Conservation (phyloP, 2,113 vertebrate species). For the Zapornia atra region DNA sequence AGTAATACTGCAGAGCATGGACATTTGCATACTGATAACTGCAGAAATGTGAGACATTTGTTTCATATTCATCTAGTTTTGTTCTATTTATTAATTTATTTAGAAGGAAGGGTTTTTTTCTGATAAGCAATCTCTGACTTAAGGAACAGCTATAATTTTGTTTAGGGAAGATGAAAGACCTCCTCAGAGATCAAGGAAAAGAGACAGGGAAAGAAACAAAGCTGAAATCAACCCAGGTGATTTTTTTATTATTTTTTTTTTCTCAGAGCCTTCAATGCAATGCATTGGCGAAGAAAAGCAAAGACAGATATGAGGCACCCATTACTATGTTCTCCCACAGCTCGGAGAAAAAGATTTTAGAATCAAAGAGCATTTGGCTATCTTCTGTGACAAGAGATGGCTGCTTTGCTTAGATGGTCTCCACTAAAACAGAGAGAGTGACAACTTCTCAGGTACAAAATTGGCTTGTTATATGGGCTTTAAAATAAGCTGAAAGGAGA, state of each 20-base stretch:
- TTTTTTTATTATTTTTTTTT: slow-evolving; percentile 1
- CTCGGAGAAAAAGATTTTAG: neutral
- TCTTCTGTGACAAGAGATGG: neutral
- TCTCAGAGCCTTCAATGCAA: neutral
- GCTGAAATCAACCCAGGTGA: slow-evolving; percentile 46
- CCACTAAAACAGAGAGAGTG: neutral
- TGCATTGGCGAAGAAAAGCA: neutral
- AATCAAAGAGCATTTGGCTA: neutral
- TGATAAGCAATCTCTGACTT: slow-evolving; percentile 67
- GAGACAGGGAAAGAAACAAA: slow-evolving; percentile 24
- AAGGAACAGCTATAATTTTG: slow-evolving; percentile 57
- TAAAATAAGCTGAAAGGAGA: slow-evolving; percentile 11
- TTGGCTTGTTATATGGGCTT: slow-evolving; percentile 32
- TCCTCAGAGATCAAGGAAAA: slow-evolving; percentile 69
- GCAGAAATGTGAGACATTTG: slow-evolving; percentile 15
- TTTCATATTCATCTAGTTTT: neutral
- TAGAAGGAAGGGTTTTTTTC: neutral
- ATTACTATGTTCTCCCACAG: neutral
- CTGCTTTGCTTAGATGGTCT: slow-evolving; percentile 42
- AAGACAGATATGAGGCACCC: neutral
- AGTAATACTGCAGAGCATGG: neutral
- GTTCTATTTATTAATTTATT: slow-evolving; percentile 25
- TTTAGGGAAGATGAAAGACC: slow-evolving; percentile 66
- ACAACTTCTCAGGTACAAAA: slow-evolving; percentile 36
- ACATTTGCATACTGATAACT: slow-evolving; percentile 22